A percentile compares a stretch with the other conserved stretches of the same genome.
Conservation (phyloP, 2,888 invertebrate species). For the Dasypogon diadema region DNA sequence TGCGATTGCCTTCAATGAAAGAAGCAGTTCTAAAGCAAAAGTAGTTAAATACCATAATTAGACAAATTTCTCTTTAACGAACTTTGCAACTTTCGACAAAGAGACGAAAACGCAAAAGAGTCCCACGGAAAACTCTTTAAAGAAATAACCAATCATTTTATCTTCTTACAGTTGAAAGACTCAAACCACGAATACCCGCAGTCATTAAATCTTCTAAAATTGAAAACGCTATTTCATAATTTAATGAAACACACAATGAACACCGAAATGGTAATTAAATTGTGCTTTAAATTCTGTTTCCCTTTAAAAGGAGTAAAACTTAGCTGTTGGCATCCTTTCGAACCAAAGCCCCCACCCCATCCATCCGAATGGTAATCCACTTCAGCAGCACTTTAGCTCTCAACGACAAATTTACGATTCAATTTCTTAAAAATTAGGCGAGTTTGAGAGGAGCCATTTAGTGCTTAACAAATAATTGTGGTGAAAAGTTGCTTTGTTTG, state of each 20-base stretch:
- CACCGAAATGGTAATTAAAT: conserved; percentile 28
- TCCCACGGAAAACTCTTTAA: too few relatives aligned
- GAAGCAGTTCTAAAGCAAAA: too few relatives aligned
- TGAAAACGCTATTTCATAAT: conserved; percentile 6
- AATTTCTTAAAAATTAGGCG: conserved; percentile 16
- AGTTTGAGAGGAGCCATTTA: conserved; percentile 4
- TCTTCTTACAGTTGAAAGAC: too few relatives aligned
- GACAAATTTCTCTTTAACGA: too few relatives aligned
- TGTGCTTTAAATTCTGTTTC: conserved; percentile 13
- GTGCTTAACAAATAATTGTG: conserved; percentile 12
- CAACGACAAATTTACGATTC: conserved; percentile 28
- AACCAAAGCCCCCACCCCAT: background rate
- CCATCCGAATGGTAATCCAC: background rate
- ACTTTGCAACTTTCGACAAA: too few relatives aligned
- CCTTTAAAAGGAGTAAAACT: background rate
- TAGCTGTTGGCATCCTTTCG: background rate
- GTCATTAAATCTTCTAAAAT: conserved; percentile 16
- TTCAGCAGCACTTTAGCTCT: background rate
- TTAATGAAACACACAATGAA: conserved; percentile 15
- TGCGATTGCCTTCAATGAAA: too few relatives aligned
- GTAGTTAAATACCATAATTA: too few relatives aligned
- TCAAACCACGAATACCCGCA: too few relatives aligned
- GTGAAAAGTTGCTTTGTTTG: background rate
- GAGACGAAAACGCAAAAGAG: too few relatives aligned
- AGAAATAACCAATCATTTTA: too few relatives aligned